Percentiles rank a stretch among this genome's conserved stretches.
Evolutionary conservation across 2,797 vertebrate species (phyloP).

Genomic region (Platalea minor): DNA sequence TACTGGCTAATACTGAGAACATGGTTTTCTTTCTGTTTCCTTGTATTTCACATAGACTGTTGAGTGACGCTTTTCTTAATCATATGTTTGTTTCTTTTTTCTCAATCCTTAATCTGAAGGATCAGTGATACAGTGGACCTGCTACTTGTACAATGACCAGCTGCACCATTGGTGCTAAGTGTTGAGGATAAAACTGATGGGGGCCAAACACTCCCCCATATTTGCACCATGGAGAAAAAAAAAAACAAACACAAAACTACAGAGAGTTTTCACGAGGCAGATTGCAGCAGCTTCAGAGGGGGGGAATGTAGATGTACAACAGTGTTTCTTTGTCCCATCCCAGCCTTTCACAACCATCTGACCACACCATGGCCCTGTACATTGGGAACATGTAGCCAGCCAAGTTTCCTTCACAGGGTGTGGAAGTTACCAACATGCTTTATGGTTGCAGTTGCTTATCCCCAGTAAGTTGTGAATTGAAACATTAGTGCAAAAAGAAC

Average conservation of each 20-base stretch:
- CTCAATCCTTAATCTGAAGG: constrained; percentile 3
- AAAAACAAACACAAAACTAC: not conserved
- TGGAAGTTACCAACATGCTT: not conserved
- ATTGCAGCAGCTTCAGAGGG: not conserved
- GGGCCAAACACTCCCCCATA: not conserved
- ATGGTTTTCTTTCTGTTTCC: constrained; percentile 8
- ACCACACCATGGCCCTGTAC: not conserved
- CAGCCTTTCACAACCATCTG: not conserved
- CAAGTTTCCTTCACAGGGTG: not conserved
- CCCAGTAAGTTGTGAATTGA: not conserved
- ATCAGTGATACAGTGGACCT: not conserved
- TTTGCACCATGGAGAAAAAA: not conserved
- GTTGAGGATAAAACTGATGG: not conserved
- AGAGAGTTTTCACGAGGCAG: not conserved
- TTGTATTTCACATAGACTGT: not conserved
- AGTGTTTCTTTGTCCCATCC: not conserved
- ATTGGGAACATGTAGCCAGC: not conserved
- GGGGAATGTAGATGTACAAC: not conserved
- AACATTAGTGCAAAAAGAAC: not conserved
- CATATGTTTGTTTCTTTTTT: not conserved
- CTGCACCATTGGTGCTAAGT: not conserved
- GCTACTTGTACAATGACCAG: not conserved
- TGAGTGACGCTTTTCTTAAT: not conserved
- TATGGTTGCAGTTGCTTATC: not conserved
- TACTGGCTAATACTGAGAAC: not conserved